Conservation (phyloP, 2,113 vertebrate species). For the Bungarus multicinctus region DNA sequence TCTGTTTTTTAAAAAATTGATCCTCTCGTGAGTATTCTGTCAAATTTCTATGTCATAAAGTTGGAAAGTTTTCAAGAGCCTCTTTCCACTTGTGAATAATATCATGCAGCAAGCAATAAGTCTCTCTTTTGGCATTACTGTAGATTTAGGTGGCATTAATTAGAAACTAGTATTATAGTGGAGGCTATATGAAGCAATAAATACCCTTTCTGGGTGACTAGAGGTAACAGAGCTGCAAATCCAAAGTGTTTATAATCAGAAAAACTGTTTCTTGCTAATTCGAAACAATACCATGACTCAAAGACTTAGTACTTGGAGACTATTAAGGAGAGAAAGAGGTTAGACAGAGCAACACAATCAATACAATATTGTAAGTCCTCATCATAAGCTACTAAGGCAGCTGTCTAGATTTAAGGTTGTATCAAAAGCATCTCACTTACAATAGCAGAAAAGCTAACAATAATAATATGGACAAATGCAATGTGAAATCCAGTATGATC, state of each 20-base stretch:
- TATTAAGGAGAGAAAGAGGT: background rate
- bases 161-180: background rate
- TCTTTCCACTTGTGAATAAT: conserved; percentile 13
- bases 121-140: conserved; percentile 12
- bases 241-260: background rate
- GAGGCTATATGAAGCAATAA: conserved; percentile 9
- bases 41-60: conserved; percentile 4
- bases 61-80: conserved; percentile 24
- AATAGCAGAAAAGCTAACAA: background rate
- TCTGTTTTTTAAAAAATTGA: background rate
- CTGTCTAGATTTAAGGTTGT: background rate
- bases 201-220: conserved; percentile 20
- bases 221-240: conserved; percentile 3
- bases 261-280: background rate
- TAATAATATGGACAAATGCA: background rate
- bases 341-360: background rate
- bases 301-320: background rate
- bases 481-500: background rate
- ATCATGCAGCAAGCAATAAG: background rate
- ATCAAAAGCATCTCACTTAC: background rate
- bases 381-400: background rate
- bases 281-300: background rate
- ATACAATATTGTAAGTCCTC: background rate
- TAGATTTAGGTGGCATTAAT: conserved; percentile 6
- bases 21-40: conserved; percentile 1